Evolutionary conservation across 2,888 invertebrate species (phyloP), one percentile per base, ranked within the genome.

Genomic region (Emmelina monodactyla): DNA sequence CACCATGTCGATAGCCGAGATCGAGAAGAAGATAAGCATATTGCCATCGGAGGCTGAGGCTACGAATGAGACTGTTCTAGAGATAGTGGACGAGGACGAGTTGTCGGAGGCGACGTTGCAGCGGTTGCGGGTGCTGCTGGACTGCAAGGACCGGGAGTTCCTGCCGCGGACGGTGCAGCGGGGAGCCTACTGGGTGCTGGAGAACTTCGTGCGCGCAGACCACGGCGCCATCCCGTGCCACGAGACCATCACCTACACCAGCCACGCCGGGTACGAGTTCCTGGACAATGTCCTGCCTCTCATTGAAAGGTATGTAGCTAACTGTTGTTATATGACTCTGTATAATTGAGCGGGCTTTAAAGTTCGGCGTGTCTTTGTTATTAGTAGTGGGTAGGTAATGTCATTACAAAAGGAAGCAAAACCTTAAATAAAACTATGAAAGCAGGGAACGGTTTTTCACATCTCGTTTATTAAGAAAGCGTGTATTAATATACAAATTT

Each of bases 211-310:
- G 45, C 84, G 85, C 28, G 90, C 92, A 38, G 86, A 87, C 39
- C 86, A 86, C 52, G 85, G 85, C 12, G 64, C 75, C 29, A 62
- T 89, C 33, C 82, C 79, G 56, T 94, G 94, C 69, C 89, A 91
- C 69, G 92, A 93, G 68, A 88, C 88, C 47, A 85, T 95, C 45
- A 95, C 95, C 1, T 94, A 94, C 58, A 93, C 94, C 22, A 95
- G 95, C 10, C 95, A 95, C 66, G 93, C 92, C 3, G 94, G 94
- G 55, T 92, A 87, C 72, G 92, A 93, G 49, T 95, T 94, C 78
- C 84, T 95, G 57, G 92, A 94, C 69, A 95, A 96, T 70, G 82
- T 94, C 51, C 85, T 88, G 62, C 92, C 93, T 40, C 79, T 96
- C 51, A 75, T 94, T 58, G 88, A 91, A 61, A 84, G 89, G 73